phyloP scores from a whole-genome alignment of 2,113 vertebrate genomes.

The Electrona antarctica region DNA sequence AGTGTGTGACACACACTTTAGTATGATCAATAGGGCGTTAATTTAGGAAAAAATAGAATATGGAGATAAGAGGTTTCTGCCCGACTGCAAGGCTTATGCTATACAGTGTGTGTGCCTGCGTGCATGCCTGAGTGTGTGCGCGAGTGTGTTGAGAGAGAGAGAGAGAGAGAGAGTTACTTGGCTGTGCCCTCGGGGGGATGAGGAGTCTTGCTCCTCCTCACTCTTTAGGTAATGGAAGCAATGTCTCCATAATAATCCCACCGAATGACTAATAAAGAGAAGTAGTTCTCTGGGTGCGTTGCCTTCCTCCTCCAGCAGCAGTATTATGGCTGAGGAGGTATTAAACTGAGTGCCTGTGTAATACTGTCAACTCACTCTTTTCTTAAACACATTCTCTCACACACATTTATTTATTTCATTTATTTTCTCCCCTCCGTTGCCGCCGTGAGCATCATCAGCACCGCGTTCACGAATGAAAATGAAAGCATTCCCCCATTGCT shows the following conservation, averaged over 20 bases:
- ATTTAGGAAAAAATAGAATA: too few species aligned
- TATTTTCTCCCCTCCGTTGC: conserved; percentile 32
- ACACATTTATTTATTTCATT: conserved; percentile 58
- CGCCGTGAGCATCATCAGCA: too few species aligned
- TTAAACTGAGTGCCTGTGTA: conserved; percentile 78
- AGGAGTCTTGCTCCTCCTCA: conserved; percentile 62
- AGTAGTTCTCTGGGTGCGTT: conserved; percentile 63
- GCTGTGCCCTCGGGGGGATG: conserved; percentile 49
- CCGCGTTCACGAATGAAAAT: conserved; percentile 59
- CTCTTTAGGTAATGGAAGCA: conserved; percentile 85
- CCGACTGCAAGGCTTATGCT: too few species aligned
- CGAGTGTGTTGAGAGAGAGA: conserved; percentile 1
- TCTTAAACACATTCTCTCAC: conserved; percentile 52
- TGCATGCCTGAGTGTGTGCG: too few species aligned
- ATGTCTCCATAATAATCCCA: conserved; percentile 80
- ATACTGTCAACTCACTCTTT: conserved; percentile 77
- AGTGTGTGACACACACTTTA: too few species aligned
- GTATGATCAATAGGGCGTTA: too few species aligned
- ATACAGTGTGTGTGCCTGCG: too few species aligned
- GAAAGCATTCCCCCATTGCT: conserved; percentile 7
- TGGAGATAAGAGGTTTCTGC: too few species aligned
- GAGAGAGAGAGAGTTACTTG: conserved; percentile 54
- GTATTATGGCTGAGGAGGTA: conserved; percentile 65
- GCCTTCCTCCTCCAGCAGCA: conserved; percentile 68
- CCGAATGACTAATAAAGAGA: conserved; percentile 81